A percentile compares a stretch with the other conserved stretches of the same genome.
phyloP scores from a whole-genome alignment of 1,140 invertebrate species.

The Drosophila repleta region DNA sequence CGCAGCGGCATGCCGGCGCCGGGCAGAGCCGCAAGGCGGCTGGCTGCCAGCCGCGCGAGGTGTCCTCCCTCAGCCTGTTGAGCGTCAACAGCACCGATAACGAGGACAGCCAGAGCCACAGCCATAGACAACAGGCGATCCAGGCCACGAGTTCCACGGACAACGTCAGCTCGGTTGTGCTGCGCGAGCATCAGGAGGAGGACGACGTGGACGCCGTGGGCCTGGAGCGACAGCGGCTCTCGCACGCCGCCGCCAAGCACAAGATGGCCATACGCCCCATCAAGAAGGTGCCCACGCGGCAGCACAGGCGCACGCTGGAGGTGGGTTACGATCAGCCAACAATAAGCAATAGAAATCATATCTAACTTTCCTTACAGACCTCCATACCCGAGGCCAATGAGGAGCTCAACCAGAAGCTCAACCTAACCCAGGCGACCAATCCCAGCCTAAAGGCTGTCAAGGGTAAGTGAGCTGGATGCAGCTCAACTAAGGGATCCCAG shows the following conservation, averaged over 20 bases:
- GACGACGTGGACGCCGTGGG: constrained; percentile 73
- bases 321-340: constrained; percentile 76
- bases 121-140: constrained; percentile 42
- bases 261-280: constrained; percentile 91
- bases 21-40: constrained; percentile 30
- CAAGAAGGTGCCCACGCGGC: constrained; percentile 88
- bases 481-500: background rate
- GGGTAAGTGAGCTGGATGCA: constrained; percentile 46
- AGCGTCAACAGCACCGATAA: constrained; percentile 75
- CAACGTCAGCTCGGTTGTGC: constrained; percentile 57
- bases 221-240: constrained; percentile 86
- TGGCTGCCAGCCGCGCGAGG: constrained; percentile 45
- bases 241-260: constrained; percentile 91
- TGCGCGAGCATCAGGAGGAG: constrained; percentile 57
- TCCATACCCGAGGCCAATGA: constrained; percentile 91
- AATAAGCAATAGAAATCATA: too few species aligned
- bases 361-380: constrained; percentile 78
- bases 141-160: constrained; percentile 58
- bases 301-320: constrained; percentile 86
- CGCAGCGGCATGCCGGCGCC: constrained; percentile 59
- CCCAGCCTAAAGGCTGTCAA: constrained; percentile 82
- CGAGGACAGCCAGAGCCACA: constrained; percentile 58
- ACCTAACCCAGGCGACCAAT: constrained; percentile 37
- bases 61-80: constrained; percentile 74
- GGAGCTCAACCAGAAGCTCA: constrained; percentile 84